Evolutionary conservation across 1,140 invertebrate genomes (phyloP), one percentile per base, ranked within the genome.

Genomic region (Zaprionus tsacasi): DNA sequence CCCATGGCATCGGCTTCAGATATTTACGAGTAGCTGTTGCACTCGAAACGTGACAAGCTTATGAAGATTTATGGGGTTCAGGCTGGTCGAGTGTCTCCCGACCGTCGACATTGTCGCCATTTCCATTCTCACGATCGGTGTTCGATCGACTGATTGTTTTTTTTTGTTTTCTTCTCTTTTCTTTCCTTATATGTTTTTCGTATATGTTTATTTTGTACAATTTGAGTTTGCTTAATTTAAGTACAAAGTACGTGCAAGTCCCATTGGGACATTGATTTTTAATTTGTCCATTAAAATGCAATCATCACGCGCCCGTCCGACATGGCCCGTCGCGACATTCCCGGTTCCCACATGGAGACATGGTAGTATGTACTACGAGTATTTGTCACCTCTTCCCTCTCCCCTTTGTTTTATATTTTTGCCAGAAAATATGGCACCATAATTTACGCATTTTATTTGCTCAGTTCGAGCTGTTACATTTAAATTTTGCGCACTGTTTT

Each of bases 41-140:
- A 89, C 86, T 89, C 78, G 86, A 90, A 89, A 89, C 85, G 85
- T 89, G 85, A 89, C 85, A 89, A 90, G 85, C 86, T 89, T 89
- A 90, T 89, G 85, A 89, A 89, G 85, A 90, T 89, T 89, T 89
- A 89, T 89, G 86, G 85, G 79, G 85, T 89, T 85, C 86, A 76
- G 64, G 66, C 40, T 45, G 6, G 80, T 72, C 81, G 76, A 21
- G 21, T 21, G 21, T 21, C 21, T 21, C 67, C 82, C 45, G 45
- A 10, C 45, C 17, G 17, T 48, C 81, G 74, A 71, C 85, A 90
- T 89, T 85, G 85, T 81, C 86, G 85, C 86, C 86, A 90, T 89
- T 81, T 90, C 78, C 72, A 89, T 89, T 89, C 85, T 89, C 85
- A 89, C 85, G 85, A 89, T 89, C 85, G 86, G 85, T 85, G 85